phyloP scores from a whole-genome alignment of 2,113 vertebrate species.

The Nesospiza acunhae region DNA sequence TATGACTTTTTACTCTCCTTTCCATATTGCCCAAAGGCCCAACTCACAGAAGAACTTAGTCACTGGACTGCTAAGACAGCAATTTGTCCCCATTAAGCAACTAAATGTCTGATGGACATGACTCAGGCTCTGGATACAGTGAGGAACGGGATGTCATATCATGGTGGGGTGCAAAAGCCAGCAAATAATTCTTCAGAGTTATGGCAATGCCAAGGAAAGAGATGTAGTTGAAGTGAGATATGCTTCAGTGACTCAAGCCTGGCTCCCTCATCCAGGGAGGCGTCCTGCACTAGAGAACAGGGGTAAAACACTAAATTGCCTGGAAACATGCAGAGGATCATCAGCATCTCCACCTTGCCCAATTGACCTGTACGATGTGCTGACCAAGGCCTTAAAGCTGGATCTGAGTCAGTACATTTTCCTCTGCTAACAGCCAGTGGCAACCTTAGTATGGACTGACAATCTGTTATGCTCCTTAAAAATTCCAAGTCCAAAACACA shows the following conservation, averaged over 20 bases:
- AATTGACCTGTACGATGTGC: rapidly evolving
- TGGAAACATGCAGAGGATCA: background rate
- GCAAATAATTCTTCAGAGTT: background rate
- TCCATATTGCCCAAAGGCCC: background rate
- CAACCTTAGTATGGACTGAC: background rate
- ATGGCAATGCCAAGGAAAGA: background rate
- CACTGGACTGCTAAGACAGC: background rate
- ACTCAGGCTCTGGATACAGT: background rate
- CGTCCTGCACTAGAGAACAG: background rate
- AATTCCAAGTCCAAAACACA: background rate
- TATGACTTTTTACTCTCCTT: background rate
- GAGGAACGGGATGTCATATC: background rate
- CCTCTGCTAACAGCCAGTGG: background rate
- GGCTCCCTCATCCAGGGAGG: background rate
- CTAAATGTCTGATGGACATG: background rate
- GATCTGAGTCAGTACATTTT: background rate
- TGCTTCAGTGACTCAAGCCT: background rate
- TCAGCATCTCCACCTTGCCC: background rate
- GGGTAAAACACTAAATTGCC: background rate
- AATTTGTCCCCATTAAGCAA: background rate
- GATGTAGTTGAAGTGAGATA: background rate
- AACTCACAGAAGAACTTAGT: background rate
- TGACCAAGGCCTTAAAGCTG: background rate
- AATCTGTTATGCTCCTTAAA: background rate
- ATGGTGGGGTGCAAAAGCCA: background rate